These are phyloP conservation scores for Thermophis baileyi DNA, from an alignment of 2,113 vertebrate genomes.

Conservation along the genomic window DNA sequence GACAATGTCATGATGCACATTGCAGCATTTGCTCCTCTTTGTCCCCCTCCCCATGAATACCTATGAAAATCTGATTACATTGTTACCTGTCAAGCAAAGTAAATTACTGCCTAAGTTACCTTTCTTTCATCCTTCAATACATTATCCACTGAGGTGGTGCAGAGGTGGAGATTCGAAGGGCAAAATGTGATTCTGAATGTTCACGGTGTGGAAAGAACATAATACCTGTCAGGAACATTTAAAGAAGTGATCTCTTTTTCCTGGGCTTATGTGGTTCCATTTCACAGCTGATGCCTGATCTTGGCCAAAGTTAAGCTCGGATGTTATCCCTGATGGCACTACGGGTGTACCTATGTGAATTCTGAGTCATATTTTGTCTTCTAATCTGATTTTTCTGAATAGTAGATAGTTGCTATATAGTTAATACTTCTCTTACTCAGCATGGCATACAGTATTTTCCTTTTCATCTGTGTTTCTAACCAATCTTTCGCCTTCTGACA, in stretches of 20 bases:
- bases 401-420: background rate
- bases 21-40: background rate
- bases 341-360: background rate
- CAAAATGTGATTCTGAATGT: background rate
- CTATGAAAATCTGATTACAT: background rate
- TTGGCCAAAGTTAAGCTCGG: background rate
- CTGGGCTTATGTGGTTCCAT: background rate
- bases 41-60: background rate
- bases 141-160: background rate
- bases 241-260: background rate
- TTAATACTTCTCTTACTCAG: background rate
- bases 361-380: background rate
- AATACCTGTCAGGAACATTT: background rate
- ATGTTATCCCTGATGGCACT: background rate
- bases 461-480: background rate
- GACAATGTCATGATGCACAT: background rate
- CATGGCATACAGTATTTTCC: background rate
- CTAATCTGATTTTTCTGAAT: background rate
- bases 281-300: background rate
- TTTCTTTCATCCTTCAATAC: background rate
- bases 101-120: background rate
- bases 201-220: background rate
- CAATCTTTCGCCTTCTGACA: background rate
- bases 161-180: background rate
- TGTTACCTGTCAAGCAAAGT: background rate